Conservation (phyloP, 2,113 vertebrate genomes). For the Amazona vittata region DNA sequence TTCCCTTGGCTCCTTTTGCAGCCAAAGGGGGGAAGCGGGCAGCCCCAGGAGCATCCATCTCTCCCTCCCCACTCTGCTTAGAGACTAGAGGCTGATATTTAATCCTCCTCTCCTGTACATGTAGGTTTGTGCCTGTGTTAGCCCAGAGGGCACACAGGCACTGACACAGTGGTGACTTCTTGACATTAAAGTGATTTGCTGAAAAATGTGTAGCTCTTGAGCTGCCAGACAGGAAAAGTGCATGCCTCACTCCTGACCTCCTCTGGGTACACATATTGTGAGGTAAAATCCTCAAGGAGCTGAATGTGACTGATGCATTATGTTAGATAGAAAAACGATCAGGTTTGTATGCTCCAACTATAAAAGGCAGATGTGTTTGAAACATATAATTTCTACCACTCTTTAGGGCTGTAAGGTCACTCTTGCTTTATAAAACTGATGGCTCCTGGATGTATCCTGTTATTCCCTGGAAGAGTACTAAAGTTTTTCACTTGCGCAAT, state of each 20-base stretch:
- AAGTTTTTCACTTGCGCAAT: not conserved
- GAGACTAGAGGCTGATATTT: not conserved
- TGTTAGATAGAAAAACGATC: not conserved
- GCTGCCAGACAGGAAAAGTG: not conserved
- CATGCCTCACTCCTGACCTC: not conserved
- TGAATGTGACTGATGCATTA: not conserved
- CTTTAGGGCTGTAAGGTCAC: not conserved
- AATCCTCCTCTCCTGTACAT: not conserved
- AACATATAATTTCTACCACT: not conserved
- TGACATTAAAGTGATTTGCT: not conserved
- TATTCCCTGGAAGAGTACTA: not conserved
- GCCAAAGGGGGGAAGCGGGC: not conserved
- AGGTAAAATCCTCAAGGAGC: not conserved
- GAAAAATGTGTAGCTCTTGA: not conserved
- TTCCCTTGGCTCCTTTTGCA: not conserved
- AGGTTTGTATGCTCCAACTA: not conserved
- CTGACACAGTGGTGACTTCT: not conserved
- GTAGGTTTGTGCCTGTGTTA: not conserved
- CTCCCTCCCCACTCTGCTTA: not conserved
- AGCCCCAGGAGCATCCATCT: not conserved
- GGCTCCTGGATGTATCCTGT: not conserved
- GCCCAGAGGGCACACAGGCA: fast-evolving
- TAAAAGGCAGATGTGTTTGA: not conserved
- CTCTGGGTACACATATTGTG: not conserved
- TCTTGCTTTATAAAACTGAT: not conserved